Percentiles rank a stretch among this genome's conserved stretches.
Conservation (phyloP, 2,797 vertebrate genomes). For the Anas bernieri region DNA sequence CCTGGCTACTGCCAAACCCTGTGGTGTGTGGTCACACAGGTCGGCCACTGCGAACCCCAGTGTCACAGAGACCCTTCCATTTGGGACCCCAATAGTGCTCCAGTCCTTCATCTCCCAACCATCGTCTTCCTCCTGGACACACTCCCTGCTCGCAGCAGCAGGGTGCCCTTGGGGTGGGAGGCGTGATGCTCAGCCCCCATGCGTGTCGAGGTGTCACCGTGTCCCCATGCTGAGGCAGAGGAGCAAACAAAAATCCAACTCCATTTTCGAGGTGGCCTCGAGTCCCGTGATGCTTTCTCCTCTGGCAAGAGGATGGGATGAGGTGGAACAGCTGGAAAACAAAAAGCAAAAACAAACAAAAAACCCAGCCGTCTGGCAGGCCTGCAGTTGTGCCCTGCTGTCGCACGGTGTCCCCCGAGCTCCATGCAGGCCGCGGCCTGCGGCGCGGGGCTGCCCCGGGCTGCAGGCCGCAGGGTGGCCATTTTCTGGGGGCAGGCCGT, state of each 20-base stretch:
- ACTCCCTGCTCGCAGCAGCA: background rate
- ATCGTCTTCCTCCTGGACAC: background rate
- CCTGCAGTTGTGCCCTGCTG: conserved; percentile 21
- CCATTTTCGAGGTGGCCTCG: background rate
- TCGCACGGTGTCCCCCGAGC: conserved; percentile 52
- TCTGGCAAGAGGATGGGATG: background rate
- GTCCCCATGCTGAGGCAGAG: background rate
- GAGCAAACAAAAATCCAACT: background rate
- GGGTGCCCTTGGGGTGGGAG: accelerated
- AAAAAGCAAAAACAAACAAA: background rate
- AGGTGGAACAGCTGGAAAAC: background rate
- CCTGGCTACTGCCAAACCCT: too few species aligned
- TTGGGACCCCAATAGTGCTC: accelerated
- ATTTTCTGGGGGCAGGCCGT: background rate
- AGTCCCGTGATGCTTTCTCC: background rate
- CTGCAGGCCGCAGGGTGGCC: too few species aligned
- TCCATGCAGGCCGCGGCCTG: too few species aligned
- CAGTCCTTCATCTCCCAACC: background rate
- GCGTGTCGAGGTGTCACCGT: background rate
- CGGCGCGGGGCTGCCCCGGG: background rate
- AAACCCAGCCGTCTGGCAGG: too few species aligned
- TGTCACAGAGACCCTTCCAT: background rate
- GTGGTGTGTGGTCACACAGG: background rate
- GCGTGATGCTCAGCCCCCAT: too few species aligned
- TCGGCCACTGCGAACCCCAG: background rate